Evolutionary conservation across 2,888 invertebrate genomes (phyloP).

Genomic region (Epirrhoe alternata): DNA sequence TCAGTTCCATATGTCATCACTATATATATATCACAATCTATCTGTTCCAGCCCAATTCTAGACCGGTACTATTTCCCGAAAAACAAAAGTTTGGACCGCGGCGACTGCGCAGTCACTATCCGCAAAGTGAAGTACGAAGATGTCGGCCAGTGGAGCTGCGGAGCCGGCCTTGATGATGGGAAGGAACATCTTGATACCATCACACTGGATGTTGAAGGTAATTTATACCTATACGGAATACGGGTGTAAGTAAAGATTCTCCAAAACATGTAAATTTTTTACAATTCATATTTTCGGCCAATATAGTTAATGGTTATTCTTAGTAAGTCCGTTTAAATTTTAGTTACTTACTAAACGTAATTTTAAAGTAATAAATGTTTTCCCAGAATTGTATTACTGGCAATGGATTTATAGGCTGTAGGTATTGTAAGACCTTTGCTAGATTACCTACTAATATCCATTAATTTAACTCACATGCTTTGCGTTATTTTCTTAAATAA

Average conservation of each 20-base stretch:
- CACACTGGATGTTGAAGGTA: slow-evolving; percentile 69
- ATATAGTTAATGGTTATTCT: too few relatives aligned
- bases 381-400: too few relatives aligned
- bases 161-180: slow-evolving; percentile 71
- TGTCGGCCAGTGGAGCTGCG: slow-evolving; percentile 79
- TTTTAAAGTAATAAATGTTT: too few relatives aligned
- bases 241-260: too few relatives aligned
- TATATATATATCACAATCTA: neutral
- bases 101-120: slow-evolving; percentile 82
- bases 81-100: slow-evolving; percentile 72
- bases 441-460: too few relatives aligned
- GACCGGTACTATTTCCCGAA: slow-evolving; percentile 73
- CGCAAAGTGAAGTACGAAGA: slow-evolving; percentile 68
- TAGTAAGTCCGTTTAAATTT: too few relatives aligned
- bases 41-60: slow-evolving; percentile 62
- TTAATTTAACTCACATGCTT: neutral
- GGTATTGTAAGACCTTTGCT: too few relatives aligned
- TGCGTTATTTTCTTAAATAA: neutral
- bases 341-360: too few relatives aligned
- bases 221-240: neutral
- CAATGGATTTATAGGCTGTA: too few relatives aligned
- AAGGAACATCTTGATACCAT: slow-evolving; percentile 72
- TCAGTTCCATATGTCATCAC: too few relatives aligned
- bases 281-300: too few relatives aligned
- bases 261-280: too few relatives aligned